These are phyloP conservation scores for Eupithecia subfuscata DNA, from an alignment of 2,888 invertebrate species.

Conservation along the genomic window DNA sequence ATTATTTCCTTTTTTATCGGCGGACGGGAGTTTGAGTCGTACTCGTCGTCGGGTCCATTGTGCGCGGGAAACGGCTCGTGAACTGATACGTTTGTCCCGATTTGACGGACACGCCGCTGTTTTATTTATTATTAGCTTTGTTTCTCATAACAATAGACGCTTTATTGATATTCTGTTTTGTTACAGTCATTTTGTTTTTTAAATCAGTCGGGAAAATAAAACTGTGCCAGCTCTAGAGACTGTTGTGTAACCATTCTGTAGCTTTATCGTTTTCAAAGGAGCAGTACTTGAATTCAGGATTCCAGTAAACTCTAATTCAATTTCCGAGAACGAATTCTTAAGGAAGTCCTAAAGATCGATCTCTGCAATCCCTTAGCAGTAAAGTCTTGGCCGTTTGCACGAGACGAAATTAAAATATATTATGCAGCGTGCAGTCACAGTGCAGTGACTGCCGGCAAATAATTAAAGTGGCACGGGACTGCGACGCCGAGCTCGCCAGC, in stretches of 20 bases:
- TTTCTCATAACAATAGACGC: slow-evolving; percentile 30
- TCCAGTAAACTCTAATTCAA: background rate
- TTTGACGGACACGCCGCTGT: slow-evolving; percentile 27
- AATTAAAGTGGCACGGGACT: slow-evolving; percentile 23
- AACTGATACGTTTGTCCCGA: slow-evolving; percentile 36
- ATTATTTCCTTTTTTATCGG: slow-evolving; percentile 22
- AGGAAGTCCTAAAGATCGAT: slow-evolving; percentile 5
- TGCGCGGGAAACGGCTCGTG: slow-evolving; percentile 31
- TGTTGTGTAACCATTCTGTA: background rate
- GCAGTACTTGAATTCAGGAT: background rate
- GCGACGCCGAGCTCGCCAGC: slow-evolving; percentile 8
- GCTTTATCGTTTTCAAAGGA: background rate
- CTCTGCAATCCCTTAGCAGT: slow-evolving; percentile 14
- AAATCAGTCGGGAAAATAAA: background rate
- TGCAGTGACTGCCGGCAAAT: slow-evolving; percentile 27
- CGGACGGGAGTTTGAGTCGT: slow-evolving; percentile 29
- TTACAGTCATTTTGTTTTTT: background rate
- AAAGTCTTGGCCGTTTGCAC: slow-evolving; percentile 16
- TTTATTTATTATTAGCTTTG: slow-evolving; percentile 39
- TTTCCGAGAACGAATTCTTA: background rate
- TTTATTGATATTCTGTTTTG: slow-evolving; percentile 26
- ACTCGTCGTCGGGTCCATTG: slow-evolving; percentile 23
- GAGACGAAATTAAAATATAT: slow-evolving; percentile 32
- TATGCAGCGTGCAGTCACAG: slow-evolving; percentile 31
- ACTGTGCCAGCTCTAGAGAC: background rate